Percentiles rank a stretch among this genome's conserved stretches.
phyloP scores from a whole-genome alignment of 2,113 vertebrate genomes.

The Catagonus wagneri region DNA sequence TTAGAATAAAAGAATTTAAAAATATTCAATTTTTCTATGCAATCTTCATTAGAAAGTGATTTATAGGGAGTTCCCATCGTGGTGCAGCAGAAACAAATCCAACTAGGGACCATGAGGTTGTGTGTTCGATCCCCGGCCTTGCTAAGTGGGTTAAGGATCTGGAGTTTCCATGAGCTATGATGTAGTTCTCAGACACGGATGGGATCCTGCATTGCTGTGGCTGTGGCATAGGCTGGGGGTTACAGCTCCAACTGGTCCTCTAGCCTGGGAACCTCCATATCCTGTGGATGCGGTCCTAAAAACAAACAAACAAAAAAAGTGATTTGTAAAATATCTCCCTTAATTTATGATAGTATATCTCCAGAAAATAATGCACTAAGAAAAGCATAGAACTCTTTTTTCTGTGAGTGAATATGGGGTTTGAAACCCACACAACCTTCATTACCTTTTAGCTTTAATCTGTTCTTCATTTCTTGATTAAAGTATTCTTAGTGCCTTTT shows the following conservation, averaged over 20 bases:
- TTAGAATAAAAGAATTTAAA: slow-evolving; percentile 43
- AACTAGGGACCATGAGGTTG: too few species aligned
- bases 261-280: too few species aligned
- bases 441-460: not conserved
- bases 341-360: not conserved
- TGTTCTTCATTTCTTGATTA: not conserved
- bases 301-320: not conserved
- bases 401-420: not conserved
- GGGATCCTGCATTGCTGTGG: too few species aligned
- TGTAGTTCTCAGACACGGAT: too few species aligned
- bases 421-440: not conserved
- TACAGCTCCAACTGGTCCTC: too few species aligned
- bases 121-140: too few species aligned
- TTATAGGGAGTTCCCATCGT: not conserved
- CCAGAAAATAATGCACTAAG: not conserved
- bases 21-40: not conserved
- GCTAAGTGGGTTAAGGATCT: too few species aligned
- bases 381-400: not conserved
- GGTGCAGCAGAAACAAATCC: too few species aligned
- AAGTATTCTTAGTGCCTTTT: not conserved
- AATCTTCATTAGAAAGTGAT: slow-evolving; percentile 11
- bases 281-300: too few species aligned
- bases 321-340: slow-evolving; percentile 24
- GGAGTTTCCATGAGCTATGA: too few species aligned
- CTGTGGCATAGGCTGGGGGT: too few species aligned